Evolutionary conservation across 2,113 vertebrate genomes (phyloP).

Genomic region (Chloebia gouldiae): DNA sequence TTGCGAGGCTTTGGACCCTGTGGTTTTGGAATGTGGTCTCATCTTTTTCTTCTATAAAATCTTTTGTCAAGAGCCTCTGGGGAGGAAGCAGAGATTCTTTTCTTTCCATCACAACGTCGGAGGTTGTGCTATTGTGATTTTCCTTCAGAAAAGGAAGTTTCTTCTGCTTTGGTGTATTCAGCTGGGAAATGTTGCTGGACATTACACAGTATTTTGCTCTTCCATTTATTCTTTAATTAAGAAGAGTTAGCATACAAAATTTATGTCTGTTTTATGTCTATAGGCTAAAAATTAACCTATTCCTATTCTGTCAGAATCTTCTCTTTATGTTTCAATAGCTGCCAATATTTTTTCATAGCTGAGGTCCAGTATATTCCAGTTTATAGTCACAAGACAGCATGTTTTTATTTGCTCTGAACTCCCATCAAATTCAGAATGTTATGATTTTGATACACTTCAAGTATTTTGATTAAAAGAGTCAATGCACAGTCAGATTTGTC

Average conservation of each 20-base stretch:
- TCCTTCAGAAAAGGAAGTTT: not conserved
- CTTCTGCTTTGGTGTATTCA: not conserved
- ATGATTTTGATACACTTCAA: not conserved
- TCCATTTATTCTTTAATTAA: not conserved
- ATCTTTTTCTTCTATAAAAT: not conserved
- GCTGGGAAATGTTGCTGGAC: not conserved
- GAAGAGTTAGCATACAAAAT: not conserved
- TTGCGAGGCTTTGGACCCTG: not conserved
- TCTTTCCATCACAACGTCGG: not conserved
- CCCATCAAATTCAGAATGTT: not conserved
- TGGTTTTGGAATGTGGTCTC: constrained; percentile 3
- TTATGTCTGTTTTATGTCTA: not conserved
- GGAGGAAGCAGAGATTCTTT: not conserved
- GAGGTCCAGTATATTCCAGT: not conserved
- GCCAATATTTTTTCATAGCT: not conserved
- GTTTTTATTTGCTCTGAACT: not conserved
- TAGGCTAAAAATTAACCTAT: not conserved
- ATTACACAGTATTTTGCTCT: not conserved
- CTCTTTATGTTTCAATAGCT: not conserved
- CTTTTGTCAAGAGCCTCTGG: not conserved
- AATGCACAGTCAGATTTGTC: not conserved
- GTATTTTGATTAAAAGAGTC: not conserved
- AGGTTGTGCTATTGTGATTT: not conserved
- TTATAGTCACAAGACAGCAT: not conserved
- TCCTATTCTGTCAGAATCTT: not conserved